Conservation (phyloP, 2,888 invertebrate species). For the Tinea semifulvella region DNA sequence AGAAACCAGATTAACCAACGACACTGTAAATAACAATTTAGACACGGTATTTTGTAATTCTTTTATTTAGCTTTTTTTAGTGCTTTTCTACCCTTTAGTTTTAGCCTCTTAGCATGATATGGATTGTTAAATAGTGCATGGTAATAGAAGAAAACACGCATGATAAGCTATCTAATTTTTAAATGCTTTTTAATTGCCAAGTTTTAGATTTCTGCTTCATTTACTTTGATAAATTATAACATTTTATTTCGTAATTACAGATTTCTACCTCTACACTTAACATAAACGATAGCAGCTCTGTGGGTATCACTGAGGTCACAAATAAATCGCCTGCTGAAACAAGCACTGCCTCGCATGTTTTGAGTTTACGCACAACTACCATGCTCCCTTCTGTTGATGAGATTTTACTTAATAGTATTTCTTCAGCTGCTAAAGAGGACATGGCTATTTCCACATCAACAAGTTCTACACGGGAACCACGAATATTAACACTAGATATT, state of each 20-base stretch:
- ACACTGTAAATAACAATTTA: conserved; percentile 66
- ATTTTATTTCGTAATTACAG: conserved; percentile 62
- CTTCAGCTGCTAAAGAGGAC: conserved; percentile 69
- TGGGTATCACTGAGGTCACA: conserved; percentile 55
- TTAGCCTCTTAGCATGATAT: not conserved
- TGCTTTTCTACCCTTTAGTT: conserved; percentile 3
- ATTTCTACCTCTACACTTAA: conserved; percentile 57
- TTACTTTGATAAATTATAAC: conserved; percentile 42
- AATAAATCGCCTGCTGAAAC: conserved; percentile 54
- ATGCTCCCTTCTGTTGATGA: conserved; percentile 69
- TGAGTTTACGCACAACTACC: conserved; percentile 64
- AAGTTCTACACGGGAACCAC: conserved; percentile 61
- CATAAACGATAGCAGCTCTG: conserved; percentile 58
- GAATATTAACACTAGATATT: conserved; percentile 69
- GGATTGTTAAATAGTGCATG: not conserved
- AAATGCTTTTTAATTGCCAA: not conserved
- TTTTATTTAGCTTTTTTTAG: conserved; percentile 21
- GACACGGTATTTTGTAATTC: conserved; percentile 58
- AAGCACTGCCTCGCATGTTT: conserved; percentile 66
- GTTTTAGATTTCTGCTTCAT: conserved; percentile 29
- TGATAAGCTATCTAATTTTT: not conserved
- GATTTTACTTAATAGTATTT: conserved; percentile 69
- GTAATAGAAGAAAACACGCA: not conserved
- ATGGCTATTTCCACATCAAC: conserved; percentile 62
- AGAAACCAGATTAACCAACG: conserved; percentile 60